Base-by-base conservation (phyloP, 2,113 vertebrate species). In the Gorsachius goisagi region DNA sequence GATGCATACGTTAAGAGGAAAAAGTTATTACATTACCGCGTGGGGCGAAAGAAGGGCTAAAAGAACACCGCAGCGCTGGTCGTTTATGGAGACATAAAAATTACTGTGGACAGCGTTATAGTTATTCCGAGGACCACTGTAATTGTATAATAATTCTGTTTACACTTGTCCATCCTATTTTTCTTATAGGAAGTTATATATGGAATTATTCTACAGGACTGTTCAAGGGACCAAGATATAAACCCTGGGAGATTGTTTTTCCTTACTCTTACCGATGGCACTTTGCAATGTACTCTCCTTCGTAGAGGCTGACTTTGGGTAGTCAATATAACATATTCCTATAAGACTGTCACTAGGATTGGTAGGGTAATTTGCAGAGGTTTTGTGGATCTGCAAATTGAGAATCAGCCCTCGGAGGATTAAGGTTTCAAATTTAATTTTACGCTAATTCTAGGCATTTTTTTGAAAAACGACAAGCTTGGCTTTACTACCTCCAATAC, bases 91-190 rank as follows among this genome's bases (percentile, higher is more conserved):
- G 90, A 69, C 91, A 90, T 95, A 91, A 96, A 93, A 95, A 92
- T 78, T 39, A 81, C 83, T 28, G n/a, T 63, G 94, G 91, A 90
- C 90, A 94, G 95, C 7, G 35, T 89, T 95, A 91, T 17, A 74
- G 94, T 93, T 95, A 93, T 89, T 95, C 69, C 8, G 17, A 89
- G 89, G 95, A 81, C 72, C 74, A 71, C 66, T 68, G 11, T 94
- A 97, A 97, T 91, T 96, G 95, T 89, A 89, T 84, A 93, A 96
- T 97, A 96, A 97, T 96, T 96, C 97, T 97, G 93, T 93, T 96
- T 90, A 96, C 92, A 91, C 88, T 95, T 69, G 78, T 93, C 93
- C 90, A 76, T 93, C 93, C 95, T 95, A 75, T 95, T 95, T 95
- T 82, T 92, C 93, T 90, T 93, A 6, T 3, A 39, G 37, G 60